Evolutionary conservation across 1,140 invertebrate species (phyloP), one percentile per base, ranked within the genome.

Genomic region (Coboldia fuscipes): DNA sequence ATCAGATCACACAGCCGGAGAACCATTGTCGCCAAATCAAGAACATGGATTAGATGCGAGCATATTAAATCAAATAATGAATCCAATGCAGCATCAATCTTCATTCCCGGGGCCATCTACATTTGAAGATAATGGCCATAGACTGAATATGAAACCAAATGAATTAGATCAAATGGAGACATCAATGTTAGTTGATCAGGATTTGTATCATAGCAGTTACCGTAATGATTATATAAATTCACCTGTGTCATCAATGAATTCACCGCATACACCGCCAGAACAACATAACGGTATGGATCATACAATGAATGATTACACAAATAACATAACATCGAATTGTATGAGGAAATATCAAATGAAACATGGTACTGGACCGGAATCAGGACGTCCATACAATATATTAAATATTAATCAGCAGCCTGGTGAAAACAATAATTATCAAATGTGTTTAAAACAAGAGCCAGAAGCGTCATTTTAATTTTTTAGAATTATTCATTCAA

Each of bases 391-490:
- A 46, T 49, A 13, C 39, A 49, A 8, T 50, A 51, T 29, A 50
- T 50, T 29, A 41, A 21, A 22, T 12, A n/a, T 15, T 21, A 15
- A 17, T n/a, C 21, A 33, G 4, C 21, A 33, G 16, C 9, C 5
- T 8, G 19, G 2, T 15, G 26, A 29, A 39, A 30, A 32, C 44
- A 48, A 53, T 23, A 40, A 46, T 16, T 50, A 48, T 45, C 46
- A 49, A 20, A 47, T 54, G 45, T 47, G 47, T 33, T 34, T 54
- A 19, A 54, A 54, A 38, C 49, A 54, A 43, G 51, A 54, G 37
- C 51, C 51, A 22, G 51, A 54, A 44, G 30, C n/a, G n/a, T n/a
- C n/a, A n/a, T n/a, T n/a, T n/a, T n/a, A n/a, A n/a, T n/a, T n/a
- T n/a, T n/a, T n/a, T n/a, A n/a, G n/a, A n/a, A n/a, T n/a, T n/a